Percentiles rank a stretch among this genome's conserved stretches.
phyloP scores from a whole-genome alignment of 2,888 invertebrate species.

The Biston betularia region DNA sequence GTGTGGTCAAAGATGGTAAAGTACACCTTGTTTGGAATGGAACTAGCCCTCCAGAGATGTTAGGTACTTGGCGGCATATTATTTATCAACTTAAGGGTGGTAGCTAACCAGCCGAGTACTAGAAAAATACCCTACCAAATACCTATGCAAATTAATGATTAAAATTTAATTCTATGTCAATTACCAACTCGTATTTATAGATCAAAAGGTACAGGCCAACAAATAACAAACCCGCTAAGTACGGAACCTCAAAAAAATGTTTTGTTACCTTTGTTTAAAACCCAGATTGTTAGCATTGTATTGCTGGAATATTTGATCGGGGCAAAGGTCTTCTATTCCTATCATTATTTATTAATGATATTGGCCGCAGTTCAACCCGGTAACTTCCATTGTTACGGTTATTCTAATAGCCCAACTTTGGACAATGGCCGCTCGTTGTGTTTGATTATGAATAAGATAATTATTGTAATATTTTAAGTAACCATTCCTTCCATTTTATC shows the following conservation, averaged over 20 bases:
- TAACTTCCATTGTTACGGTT: constrained; percentile 55
- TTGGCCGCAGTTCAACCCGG: constrained; percentile 52
- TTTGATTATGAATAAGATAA: constrained; percentile 39
- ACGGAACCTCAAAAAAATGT: not conserved
- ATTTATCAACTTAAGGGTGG: too few relatives aligned
- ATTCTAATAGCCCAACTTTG: constrained; percentile 54
- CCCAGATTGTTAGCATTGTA: constrained; percentile 44
- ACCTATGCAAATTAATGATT: too few relatives aligned
- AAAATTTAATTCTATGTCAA: too few relatives aligned
- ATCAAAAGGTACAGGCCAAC: too few relatives aligned
- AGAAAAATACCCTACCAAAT: too few relatives aligned
- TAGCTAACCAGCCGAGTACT: too few relatives aligned
- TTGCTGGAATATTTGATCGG: constrained; percentile 53
- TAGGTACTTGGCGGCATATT: too few relatives aligned
- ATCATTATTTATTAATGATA: constrained; percentile 54
- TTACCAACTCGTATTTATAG: too few relatives aligned
- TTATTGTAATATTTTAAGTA: constrained; percentile 1
- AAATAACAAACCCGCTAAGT: too few relatives aligned
- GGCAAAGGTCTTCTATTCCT: constrained; percentile 50
- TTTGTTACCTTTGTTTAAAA: constrained; percentile 3
- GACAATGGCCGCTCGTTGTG: constrained; percentile 45
- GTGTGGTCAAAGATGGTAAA: too few relatives aligned
- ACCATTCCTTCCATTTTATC: not conserved
- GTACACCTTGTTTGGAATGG: too few relatives aligned
- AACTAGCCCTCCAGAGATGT: too few relatives aligned